Conservation (phyloP, 2,797 vertebrate species). For the Remorina albescens region DNA sequence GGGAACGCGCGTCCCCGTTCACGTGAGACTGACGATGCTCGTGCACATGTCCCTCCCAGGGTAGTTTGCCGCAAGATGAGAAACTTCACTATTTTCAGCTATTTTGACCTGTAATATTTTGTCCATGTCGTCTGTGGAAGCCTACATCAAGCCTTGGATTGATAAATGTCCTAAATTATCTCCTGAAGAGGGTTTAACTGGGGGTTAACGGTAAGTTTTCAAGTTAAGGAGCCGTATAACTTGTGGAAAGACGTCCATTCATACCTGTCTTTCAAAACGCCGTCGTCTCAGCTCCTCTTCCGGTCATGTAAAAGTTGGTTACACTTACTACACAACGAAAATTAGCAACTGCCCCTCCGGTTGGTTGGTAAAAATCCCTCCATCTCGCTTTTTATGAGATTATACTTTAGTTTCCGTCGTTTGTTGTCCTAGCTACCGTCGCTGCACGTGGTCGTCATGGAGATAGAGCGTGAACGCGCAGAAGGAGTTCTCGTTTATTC, state of each 20-base stretch:
- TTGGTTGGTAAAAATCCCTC: background rate
- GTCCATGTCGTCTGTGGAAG: background rate
- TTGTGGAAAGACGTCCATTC: background rate
- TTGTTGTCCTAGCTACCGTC: constrained; percentile 62
- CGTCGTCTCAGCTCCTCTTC: background rate
- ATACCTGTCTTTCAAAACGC: background rate
- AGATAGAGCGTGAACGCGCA: constrained; percentile 78
- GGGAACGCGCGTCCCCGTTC: constrained; percentile 10
- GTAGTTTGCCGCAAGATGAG: background rate
- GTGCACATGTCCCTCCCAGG: constrained; percentile 41
- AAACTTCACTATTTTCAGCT: constrained; percentile 20
- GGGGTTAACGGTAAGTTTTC: constrained; percentile 50
- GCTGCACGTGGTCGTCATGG: constrained; percentile 79
- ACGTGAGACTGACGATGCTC: constrained; percentile 48
- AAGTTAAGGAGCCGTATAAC: background rate
- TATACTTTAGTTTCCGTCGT: constrained; percentile 28
- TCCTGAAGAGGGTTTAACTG: background rate
- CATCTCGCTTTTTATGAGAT: background rate
- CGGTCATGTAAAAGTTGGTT: background rate
- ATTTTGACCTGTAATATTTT: background rate
- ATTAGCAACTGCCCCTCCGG: rapidly evolving
- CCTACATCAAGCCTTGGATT: background rate
- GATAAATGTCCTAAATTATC: background rate
- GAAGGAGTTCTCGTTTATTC: background rate
- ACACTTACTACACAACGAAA: background rate